These are phyloP conservation scores for Gallinago solitaria DNA, from an alignment of 2,797 vertebrate species.

Conservation along the genomic window DNA sequence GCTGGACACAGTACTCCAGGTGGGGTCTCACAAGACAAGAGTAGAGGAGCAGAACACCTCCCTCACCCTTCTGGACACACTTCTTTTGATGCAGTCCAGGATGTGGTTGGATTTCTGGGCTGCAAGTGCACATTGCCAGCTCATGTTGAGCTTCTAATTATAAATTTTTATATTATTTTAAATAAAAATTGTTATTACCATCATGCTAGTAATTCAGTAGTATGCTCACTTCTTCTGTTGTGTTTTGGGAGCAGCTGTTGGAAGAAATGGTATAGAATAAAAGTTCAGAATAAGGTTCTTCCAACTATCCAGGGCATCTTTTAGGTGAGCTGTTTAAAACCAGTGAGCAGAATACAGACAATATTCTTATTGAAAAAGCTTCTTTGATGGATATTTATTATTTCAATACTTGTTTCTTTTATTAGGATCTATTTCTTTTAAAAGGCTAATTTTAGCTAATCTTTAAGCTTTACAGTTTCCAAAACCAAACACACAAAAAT, in stretches of 20 bases:
- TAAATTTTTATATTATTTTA: not conserved
- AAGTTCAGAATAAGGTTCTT: not conserved
- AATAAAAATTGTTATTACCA: not conserved
- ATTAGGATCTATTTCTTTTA: not conserved
- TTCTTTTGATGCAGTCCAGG: not conserved
- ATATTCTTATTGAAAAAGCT: not conserved
- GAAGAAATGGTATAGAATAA: not conserved
- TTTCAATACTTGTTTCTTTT: not conserved
- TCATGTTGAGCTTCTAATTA: not conserved
- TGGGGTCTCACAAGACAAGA: not conserved
- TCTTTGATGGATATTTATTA: not conserved
- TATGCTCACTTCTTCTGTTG: not conserved
- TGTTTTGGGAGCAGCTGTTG: not conserved
- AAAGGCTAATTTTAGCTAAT: not conserved
- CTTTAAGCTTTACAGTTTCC: not conserved
- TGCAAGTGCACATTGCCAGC: not conserved
- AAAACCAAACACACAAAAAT: not conserved
- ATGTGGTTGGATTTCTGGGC: not conserved
- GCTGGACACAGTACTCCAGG: not conserved
- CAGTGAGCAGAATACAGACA: not conserved
- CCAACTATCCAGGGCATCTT: not conserved
- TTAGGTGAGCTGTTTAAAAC: not conserved
- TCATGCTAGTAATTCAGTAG: not conserved
- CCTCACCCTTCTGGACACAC: not conserved
- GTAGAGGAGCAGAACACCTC: not conserved